Evolutionary conservation across 2,797 vertebrate genomes (phyloP), one percentile per base, ranked within the genome.

Genomic region (Spinibarbus caldwelli): DNA sequence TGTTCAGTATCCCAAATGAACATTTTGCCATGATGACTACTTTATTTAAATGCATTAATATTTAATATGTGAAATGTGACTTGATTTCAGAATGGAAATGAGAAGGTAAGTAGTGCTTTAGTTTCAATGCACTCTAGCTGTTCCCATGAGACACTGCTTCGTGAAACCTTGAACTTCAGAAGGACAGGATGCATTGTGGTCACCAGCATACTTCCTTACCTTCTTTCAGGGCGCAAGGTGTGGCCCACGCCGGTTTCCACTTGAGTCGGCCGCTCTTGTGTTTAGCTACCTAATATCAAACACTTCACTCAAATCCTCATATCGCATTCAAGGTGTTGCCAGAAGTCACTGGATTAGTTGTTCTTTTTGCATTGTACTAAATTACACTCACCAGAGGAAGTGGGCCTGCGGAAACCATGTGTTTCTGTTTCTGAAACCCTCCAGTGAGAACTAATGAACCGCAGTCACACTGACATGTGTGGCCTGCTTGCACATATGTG

Each of bases 131-230:
- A 62, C 26, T 31, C 45, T 57, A 15, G 5, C 1, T 0, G 26
- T 71, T 78, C 49, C 67, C 82, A 67, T 57, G 73, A 83, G 43
- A 83, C 3, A 11, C 21, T 8, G n/a, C 41, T 57, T 43, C 1
- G 8, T 54, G 2, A 87, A 82, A 52, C 67, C 59, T 43, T 64
- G 67, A 81, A 80, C 72, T 70, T 84, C n/a, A 36, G 62, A 62
- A 77, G 83, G 23, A 82, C 88, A 86, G 86, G 88, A 87, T 86
- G 86, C 79, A 7, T 47, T 88, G 86, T 81, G 85, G 54, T 68
- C 85, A 81, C 80, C 79, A 31, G 43, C 38, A 68, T 72, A 81
- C 82, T 88, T 89, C 86, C 85, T 86, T 52, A 73, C 85, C 72
- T 75, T 83, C 11, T 64, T 38, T 81, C n/a, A 76, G 68, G 82